Evolutionary conservation across 2,888 invertebrate species (phyloP), one percentile per base, ranked within the genome.

Genomic region (Cosmorhoe ocellata): DNA sequence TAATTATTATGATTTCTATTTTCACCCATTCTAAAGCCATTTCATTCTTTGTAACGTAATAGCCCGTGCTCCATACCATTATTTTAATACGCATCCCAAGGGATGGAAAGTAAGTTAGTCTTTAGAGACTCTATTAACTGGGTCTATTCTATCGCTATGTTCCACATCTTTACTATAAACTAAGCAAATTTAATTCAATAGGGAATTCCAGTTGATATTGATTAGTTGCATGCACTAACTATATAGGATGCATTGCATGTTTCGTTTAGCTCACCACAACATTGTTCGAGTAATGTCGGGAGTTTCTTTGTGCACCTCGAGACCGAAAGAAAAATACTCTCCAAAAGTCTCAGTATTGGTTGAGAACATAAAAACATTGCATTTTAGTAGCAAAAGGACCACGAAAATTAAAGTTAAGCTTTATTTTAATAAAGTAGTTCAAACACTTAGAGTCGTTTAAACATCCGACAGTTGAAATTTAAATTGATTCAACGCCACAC

Each of bases 101-200:
- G 62, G 65, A 45, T 64, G 63, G 71, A 72, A 69, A 72, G 67
- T 61, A 44, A 60, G 28, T 33, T 49, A 33, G 54, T 61, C 67
- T 50, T 46, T 10, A 41, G 68, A 67, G 69, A 42, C 38, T 39
- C 28, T 18, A 3, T 4, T 18, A 18, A 18, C 18, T 18, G 18
- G 7, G 9, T 24, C n/a, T n/a, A n/a, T n/a, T 32, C 7, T 38
- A 38, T 44, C 30, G 34, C 39, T n/a, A 36, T 48, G 30, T 18
- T 28, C 3, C 18, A n/a, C 31, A 30, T 11, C 1, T 11, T 18
- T n/a, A n/a, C n/a, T n/a, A 31, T 11, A 11, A 45, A 18, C 24
- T 11, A 13, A 28, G 24, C 38, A 39, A 41, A 44, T 40, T 40
- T 12, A 13, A 28, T 8, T 46, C 36, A 24, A 27, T 45, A 11